A percentile compares a stretch with the other conserved stretches of the same genome.
phyloP scores from a whole-genome alignment of 1,140 invertebrate species.

The Drosophila repletoides region DNA sequence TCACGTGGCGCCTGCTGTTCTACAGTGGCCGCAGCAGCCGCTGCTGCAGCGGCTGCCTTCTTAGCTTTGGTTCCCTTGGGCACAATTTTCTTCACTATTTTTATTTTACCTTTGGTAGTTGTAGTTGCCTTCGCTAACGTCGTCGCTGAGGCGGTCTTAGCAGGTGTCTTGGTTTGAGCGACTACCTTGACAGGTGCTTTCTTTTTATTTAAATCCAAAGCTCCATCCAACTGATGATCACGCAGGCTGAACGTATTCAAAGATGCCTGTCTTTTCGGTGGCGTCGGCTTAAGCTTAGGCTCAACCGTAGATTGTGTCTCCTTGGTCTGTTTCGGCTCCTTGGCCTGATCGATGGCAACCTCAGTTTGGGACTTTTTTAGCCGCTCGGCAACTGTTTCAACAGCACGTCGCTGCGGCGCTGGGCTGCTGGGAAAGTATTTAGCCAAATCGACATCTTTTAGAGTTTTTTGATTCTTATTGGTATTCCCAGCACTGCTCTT shows the following conservation, averaged over 20 bases:
- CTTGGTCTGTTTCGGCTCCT: constrained; percentile 9
- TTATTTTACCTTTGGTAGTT: constrained; percentile 60
- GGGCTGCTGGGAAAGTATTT: constrained; percentile 80
- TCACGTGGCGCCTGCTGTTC: constrained; percentile 42
- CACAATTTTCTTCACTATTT: constrained; percentile 77
- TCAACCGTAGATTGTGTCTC: neutral
- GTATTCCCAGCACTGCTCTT: constrained; percentile 54
- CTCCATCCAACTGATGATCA: constrained; percentile 78
- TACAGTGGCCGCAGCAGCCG: neutral
- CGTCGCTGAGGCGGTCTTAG: constrained; percentile 14
- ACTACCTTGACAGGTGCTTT: constrained; percentile 41
- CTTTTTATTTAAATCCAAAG: constrained; percentile 70
- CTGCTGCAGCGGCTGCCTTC: constrained; percentile 51
- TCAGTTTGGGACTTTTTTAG: constrained; percentile 73
- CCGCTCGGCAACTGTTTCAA: constrained; percentile 68
- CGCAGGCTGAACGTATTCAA: constrained; percentile 63
- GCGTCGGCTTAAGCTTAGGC: constrained; percentile 40
- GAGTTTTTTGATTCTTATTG: constrained; percentile 77
- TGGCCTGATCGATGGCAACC: constrained; percentile 26
- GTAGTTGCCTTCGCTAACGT: constrained; percentile 36
- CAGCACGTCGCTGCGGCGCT: constrained; percentile 63
- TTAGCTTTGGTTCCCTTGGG: constrained; percentile 73
- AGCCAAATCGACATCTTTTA: constrained; percentile 77
- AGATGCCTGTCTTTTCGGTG: constrained; percentile 58
- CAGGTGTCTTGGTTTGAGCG: constrained; percentile 15